These are phyloP conservation scores for Mus spretus DNA, from an alignment of 2,797 vertebrate species.

Conservation along the genomic window DNA sequence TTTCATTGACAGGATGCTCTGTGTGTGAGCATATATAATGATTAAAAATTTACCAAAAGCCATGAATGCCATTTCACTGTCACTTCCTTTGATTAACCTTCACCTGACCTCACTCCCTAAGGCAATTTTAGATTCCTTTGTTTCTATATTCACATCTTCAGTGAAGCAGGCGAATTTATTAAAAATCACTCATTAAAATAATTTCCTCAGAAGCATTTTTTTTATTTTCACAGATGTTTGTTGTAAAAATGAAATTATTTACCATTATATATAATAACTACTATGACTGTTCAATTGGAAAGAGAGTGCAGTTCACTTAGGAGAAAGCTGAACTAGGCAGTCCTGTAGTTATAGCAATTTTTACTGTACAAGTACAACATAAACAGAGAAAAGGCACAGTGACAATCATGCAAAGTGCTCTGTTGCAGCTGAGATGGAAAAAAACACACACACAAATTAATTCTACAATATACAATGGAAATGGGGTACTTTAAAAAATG, in stretches of 20 bases:
- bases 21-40: conserved; percentile 77
- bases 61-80: conserved; percentile 87
- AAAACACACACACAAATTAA: conserved; percentile 10
- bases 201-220: conserved; percentile 38
- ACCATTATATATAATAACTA: conserved; percentile 50
- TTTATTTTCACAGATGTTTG: not conserved
- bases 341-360: conserved; percentile 23
- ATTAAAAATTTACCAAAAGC: conserved; percentile 88
- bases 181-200: conserved; percentile 66
- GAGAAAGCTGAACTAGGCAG: not conserved
- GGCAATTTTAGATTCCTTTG: conserved; percentile 86
- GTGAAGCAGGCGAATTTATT: conserved; percentile 80
- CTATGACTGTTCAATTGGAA: conserved; percentile 38
- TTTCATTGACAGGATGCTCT: conserved; percentile 64
- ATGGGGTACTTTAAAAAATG: not conserved
- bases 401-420: not conserved
- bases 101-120: conserved; percentile 88
- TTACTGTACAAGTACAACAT: not conserved
- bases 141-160: conserved; percentile 82
- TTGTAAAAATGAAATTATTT: conserved; percentile 72
- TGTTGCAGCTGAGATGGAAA: not conserved
- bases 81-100: conserved; percentile 93
- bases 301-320: not conserved
- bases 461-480: not conserved
- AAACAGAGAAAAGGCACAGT: not conserved